Conservation (phyloP, 2,113 vertebrate genomes). For the Datnioides undecimradiatus region DNA sequence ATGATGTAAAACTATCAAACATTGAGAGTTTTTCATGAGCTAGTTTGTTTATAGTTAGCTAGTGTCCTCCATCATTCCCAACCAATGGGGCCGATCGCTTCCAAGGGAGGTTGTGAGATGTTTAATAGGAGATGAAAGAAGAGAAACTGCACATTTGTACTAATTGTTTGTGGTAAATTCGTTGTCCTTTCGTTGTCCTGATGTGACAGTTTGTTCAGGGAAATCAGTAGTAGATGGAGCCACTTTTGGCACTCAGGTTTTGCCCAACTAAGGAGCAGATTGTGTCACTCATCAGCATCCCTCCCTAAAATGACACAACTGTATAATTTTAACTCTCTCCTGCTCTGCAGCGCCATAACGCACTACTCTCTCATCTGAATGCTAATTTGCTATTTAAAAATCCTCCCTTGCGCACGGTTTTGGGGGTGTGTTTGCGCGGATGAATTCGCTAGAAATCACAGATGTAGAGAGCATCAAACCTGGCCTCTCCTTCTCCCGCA, state of each 20-base stretch:
- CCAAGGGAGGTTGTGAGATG: no score
- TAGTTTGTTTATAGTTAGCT: no score
- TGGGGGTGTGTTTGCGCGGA: constrained; percentile 79
- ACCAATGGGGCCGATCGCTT: no score
- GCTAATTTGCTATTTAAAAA: constrained; percentile 98
- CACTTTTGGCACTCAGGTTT: neutral
- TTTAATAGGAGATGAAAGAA: no score
- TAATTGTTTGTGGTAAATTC: no score
- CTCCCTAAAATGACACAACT: constrained; percentile 69
- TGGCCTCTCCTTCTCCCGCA: constrained; percentile 89
- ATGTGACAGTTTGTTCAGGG: neutral
- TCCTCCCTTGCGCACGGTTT: constrained; percentile 88
- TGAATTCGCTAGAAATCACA: constrained; percentile 92
- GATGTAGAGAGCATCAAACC: constrained; percentile 96
- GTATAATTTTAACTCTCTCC: constrained; percentile 24
- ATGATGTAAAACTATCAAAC: no score
- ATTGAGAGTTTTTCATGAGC: no score
- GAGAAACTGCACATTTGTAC: no score
- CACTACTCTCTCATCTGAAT: constrained; percentile 94
- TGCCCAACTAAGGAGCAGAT: constrained; percentile 13
- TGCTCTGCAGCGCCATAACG: constrained; percentile 29
- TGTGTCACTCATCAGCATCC: constrained; percentile 87
- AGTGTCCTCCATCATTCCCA: no score
- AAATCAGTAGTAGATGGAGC: neutral
- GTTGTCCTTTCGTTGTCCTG: neutral